Conservation (phyloP, 2,797 vertebrate genomes). For the Otolemur crassicaudatus region DNA sequence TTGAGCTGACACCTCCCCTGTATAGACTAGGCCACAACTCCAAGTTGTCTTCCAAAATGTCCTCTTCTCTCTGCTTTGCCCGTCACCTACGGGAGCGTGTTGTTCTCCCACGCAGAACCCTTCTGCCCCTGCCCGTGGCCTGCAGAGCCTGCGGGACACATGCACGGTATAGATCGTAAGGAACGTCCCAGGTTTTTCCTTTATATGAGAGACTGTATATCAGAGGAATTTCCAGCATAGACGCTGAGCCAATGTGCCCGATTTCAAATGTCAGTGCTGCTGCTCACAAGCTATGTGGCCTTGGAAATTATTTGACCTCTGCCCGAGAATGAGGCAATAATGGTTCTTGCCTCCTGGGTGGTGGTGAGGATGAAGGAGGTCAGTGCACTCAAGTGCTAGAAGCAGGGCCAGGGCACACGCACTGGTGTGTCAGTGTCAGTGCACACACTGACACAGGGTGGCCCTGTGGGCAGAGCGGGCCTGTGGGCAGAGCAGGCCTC, state of each 20-base stretch:
- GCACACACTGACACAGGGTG: no score
- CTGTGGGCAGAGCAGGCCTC: fast-evolving
- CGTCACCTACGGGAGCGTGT: no score
- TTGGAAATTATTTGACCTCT: background rate
- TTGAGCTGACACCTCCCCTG: background rate
- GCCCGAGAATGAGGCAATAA: no score
- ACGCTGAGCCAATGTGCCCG: background rate
- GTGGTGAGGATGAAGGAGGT: background rate
- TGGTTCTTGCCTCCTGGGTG: fast-evolving
- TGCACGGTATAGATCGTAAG: fast-evolving
- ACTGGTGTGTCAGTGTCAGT: fast-evolving
- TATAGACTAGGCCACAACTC: background rate
- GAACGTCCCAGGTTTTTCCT: background rate
- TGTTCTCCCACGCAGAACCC: no score
- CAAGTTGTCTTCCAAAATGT: background rate
- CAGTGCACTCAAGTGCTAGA: fast-evolving
- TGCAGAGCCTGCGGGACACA: no score
- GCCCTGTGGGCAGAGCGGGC: fast-evolving
- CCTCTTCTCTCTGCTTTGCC: background rate
- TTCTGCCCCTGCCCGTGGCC: fast-evolving
- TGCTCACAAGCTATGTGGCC: background rate
- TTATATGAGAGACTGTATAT: background rate
- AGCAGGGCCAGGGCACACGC: fast-evolving
- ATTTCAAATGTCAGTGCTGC: background rate
- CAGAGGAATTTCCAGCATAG: background rate